Evolutionary conservation across 2,888 invertebrate genomes (phyloP).

Genomic region (Pammene aurita): DNA sequence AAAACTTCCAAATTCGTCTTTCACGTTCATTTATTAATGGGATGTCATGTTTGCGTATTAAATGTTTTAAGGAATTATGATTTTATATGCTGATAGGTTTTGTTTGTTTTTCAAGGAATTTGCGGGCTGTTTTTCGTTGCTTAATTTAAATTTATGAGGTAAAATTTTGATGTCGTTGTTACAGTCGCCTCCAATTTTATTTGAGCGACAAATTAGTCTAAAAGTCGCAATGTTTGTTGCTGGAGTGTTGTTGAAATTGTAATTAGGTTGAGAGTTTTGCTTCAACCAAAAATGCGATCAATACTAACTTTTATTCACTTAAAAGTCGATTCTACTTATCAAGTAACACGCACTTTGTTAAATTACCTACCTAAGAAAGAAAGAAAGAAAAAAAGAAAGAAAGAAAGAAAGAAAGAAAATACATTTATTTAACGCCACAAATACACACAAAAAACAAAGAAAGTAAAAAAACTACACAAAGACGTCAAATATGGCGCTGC

Average conservation of each 20-base stretch:
- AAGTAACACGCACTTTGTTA: too few species aligned
- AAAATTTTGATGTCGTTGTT: neutral
- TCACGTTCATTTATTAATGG: slow-evolving; percentile 38
- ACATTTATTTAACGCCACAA: too few species aligned
- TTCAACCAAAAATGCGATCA: neutral
- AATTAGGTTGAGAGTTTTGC: neutral
- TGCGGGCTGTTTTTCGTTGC: slow-evolving; percentile 12
- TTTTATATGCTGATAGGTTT: slow-evolving; percentile 27
- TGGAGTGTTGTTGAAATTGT: neutral
- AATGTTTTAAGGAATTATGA: slow-evolving; percentile 39
- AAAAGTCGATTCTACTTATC: neutral
- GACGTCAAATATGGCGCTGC: too few species aligned
- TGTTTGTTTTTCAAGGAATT: slow-evolving; percentile 18
- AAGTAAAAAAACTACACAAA: too few species aligned
- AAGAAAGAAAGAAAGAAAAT: too few species aligned
- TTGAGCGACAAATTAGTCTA: neutral
- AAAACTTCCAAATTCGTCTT: slow-evolving; percentile 36
- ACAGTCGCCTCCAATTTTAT: neutral
- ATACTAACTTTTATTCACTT: neutral
- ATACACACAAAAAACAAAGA: too few species aligned
- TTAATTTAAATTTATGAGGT: slow-evolving; percentile 25
- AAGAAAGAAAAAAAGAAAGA: too few species aligned
- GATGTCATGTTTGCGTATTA: slow-evolving; percentile 35
- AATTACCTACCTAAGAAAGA: too few species aligned
- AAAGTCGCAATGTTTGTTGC: neutral